Evolutionary conservation across 1,140 invertebrate genomes (phyloP), one percentile per base, ranked within the genome.

Genomic region (Trissolcus basalis): DNA sequence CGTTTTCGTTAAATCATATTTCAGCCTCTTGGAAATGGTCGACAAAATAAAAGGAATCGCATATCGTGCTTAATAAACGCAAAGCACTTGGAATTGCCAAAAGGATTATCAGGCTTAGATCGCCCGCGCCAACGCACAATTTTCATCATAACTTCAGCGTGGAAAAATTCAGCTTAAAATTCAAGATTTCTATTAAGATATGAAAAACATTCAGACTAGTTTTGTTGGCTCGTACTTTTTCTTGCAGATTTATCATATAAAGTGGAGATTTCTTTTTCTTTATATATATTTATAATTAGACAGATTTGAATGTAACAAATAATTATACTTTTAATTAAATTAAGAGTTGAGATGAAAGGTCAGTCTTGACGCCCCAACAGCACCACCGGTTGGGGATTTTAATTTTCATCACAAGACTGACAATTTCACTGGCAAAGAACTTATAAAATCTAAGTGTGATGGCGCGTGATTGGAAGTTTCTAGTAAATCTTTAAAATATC

Each of bases 401-500:
- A 39, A n/a, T 9, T 39, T 11, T 39, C 36, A n/a, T n/a, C 9
- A 2, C 3, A 56, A 50, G 36, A 14, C 43, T 44, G 9, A 39
- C 43, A 13, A 13, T 44, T 44, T 44, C 2, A 7, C 7, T 59
- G 60, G 41, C 35, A 32, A 39, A 39, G 36, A 39, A 58, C 59
- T 69, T 53, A 67, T 44, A 77, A 81, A 81, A 71, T 82, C 72
- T 81, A 81, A 60, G 75, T 27, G 19, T 27, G 61, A 80, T 72
- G 76, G 78, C 81, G 79, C 75, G 63, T 58, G 75, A 83, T 68
- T 79, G 80, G 77, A 84, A 78, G 19, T 27, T 80, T 69, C 79
- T 73, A 81, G 65, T 80, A 78, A 79, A 84, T 80, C 80, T 77
- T 79, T 83, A 82, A 86, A 86, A 80, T 87, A 87, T 87, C 85